Base-by-base conservation (phyloP, 2,888 invertebrate genomes). In the Hypomecis atomaria region DNA sequence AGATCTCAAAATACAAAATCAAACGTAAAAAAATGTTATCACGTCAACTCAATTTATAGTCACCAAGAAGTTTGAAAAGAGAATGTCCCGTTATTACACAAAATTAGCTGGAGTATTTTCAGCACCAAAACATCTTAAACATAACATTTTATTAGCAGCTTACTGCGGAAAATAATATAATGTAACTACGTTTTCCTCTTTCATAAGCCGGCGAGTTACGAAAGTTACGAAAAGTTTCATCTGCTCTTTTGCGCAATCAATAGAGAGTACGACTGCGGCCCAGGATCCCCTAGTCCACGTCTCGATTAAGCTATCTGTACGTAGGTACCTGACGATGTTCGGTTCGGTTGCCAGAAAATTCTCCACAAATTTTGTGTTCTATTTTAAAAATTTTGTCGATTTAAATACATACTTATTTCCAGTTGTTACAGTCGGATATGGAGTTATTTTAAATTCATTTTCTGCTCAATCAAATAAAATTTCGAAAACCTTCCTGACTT, bases 231-330 rank as follows among this genome's bases (percentile, higher is more conserved):
- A 59, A 54, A 58, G 62, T 67, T 70, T 66, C 64, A 65, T 74
- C 70, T 73, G 64, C 55, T 54, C 56, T 60, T 67, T 65, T 64
- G 67, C 70, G 59, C 73, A 72, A 57, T 73, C 74, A 75, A 76
- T 84, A 76, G 70, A 70, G 78, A 77, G 80, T 76, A 75, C 76
- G 81, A 84, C 85, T 85, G 86, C 77, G 86, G 84, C 83, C 77
- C 81, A 81, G 85, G 83, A 81, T 85, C 84, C 82, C 83, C 82
- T 92, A 90, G 90, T 84, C 83, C 80, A 70, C 75, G 79, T 74
- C 82, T 82, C 88, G 89, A 90, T 90, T 90, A 9, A 40, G 40
- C 40, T 40, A 40, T 40, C 1, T 3, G 23, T n/a, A n/a, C n/a
- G 23, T 23, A 23, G 1, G 23, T 23, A 23, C 23, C 23, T 23